These are phyloP conservation scores for Metridium senile DNA, from an alignment of 92 coral and sea anemone species.

Conservation along the genomic window DNA sequence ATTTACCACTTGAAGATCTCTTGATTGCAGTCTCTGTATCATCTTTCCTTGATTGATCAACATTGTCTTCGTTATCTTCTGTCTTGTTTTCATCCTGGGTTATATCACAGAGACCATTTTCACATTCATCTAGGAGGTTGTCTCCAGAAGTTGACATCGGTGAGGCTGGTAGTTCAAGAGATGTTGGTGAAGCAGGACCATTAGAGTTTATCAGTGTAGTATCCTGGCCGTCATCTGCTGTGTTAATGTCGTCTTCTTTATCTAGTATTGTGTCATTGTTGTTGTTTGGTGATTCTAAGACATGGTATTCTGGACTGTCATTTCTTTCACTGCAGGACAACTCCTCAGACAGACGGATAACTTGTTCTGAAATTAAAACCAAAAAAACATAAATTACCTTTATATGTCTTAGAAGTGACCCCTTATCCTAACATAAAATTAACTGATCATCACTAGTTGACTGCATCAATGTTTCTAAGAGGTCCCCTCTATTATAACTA, in stretches of 20 bases:
- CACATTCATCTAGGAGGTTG: not conserved
- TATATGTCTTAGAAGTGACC: too few relatives aligned
- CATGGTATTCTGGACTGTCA: conserved; percentile 45
- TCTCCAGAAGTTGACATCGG: conserved; percentile 58
- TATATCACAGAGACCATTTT: conserved; percentile 1
- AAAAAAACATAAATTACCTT: too few relatives aligned
- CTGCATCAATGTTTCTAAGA: too few relatives aligned
- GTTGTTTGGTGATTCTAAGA: conserved; percentile 44
- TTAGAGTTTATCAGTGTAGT: not conserved
- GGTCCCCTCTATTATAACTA: too few relatives aligned
- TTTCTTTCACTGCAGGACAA: conserved; percentile 28
- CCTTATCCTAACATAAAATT: too few relatives aligned
- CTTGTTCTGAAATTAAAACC: conserved; percentile 53
- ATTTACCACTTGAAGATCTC: conserved; percentile 87
- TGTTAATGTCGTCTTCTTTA: not conserved
- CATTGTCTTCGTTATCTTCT: conserved; percentile 5
- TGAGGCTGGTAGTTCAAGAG: conserved; percentile 44
- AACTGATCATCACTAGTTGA: too few relatives aligned
- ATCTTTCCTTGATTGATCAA: conserved; percentile 21
- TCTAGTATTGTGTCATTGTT: not conserved
- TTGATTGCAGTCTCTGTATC: conserved; percentile 64
- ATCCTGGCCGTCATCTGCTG: not conserved
- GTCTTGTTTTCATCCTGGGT: not conserved
- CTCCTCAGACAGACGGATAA: conserved; percentile 61
- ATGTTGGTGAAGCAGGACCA: conserved; percentile 19